phyloP scores from a whole-genome alignment of 2,113 vertebrate genomes.

The Paratilapia polleni region DNA sequence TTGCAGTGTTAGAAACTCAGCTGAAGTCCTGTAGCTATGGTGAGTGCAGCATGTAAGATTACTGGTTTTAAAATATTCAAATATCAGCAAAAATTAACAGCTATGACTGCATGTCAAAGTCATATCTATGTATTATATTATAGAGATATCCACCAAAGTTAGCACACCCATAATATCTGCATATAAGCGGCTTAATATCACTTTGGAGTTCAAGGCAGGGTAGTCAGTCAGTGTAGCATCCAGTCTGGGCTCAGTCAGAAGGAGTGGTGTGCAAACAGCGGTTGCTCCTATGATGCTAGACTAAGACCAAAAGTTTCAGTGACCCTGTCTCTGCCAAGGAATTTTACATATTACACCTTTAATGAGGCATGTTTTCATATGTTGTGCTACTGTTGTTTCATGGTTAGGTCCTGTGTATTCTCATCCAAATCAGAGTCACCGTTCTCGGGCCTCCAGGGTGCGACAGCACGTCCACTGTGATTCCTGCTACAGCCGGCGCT shows the following conservation, averaged over 20 bases:
- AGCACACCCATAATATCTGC: not conserved
- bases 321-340: too few species aligned
- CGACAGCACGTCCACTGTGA: conserved; percentile 89
- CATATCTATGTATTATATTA: not conserved
- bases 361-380: not conserved
- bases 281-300: not conserved
- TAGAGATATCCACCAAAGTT: not conserved
- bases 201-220: not conserved
- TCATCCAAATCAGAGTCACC: conserved; percentile 66
- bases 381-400: too few species aligned
- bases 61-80: not conserved
- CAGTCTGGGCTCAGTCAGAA: not conserved
- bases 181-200: not conserved
- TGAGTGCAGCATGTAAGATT: conserved; percentile 31
- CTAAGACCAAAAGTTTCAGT: not conserved
- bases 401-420: too few species aligned
- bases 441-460: conserved; percentile 62
- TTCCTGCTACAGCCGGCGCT: conserved; percentile 87
- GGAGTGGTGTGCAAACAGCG: not conserved
- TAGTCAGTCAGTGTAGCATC: too few species aligned
- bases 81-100: not conserved
- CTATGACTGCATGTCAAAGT: too few species aligned
- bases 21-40: conserved; percentile 34
- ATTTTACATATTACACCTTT: not conserved
- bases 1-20: conserved; percentile 28